These are phyloP conservation scores for Drosophila pegasa DNA, from an alignment of 2,888 invertebrate species.

Conservation along the genomic window DNA sequence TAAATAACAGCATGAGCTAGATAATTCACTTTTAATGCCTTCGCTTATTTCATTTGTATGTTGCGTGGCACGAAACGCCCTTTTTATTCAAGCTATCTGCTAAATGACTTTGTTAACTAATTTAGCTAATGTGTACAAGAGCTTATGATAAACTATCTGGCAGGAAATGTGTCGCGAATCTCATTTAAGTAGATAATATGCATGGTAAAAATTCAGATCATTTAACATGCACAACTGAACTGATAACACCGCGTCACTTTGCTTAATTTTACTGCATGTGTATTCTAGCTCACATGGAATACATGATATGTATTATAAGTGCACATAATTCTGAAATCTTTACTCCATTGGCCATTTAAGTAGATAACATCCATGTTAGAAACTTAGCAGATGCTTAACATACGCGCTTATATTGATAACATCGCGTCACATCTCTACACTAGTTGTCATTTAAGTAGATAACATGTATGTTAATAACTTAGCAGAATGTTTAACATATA, in stretches of 20 bases:
- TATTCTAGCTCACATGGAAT: too few species aligned
- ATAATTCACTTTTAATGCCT: conserved; percentile 9
- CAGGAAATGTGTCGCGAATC: not conserved
- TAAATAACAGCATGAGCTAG: conserved; percentile 10
- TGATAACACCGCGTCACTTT: too few species aligned
- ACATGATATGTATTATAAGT: too few species aligned
- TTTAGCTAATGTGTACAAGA: not conserved
- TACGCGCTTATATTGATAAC: not conserved
- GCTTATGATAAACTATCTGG: conserved; percentile 11
- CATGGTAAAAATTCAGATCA: not conserved
- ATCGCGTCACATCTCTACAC: not conserved
- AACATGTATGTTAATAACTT: too few species aligned
- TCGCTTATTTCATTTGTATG: not conserved
- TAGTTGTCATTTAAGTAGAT: too few species aligned
- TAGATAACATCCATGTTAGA: conserved; percentile 10
- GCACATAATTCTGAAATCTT: too few species aligned
- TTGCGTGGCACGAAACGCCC: conserved; percentile 16
- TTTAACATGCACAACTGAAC: too few species aligned
- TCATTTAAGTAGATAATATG: conserved; percentile 12
- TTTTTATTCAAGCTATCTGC: not conserved
- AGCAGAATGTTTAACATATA: too few species aligned
- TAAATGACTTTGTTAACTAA: not conserved
- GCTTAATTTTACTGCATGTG: too few species aligned
- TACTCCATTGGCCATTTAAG: too few species aligned
- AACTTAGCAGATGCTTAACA: not conserved